Evolutionary conservation across 2,888 invertebrate genomes (phyloP), one percentile per base, ranked within the genome.

Genomic region (Linyphia triangularis): DNA sequence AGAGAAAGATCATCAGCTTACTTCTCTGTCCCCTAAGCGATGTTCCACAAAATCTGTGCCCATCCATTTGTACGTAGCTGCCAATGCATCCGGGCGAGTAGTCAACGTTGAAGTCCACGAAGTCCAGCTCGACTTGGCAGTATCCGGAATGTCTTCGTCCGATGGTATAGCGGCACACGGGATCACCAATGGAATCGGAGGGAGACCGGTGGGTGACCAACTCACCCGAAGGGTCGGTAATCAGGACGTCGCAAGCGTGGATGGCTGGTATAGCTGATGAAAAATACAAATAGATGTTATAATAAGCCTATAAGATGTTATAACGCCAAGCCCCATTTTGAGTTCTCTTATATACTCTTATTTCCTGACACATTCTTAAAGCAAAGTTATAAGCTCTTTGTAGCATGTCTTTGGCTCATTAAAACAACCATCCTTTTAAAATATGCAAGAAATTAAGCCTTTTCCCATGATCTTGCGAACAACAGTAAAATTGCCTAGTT

Each of bases 51-150:
- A 90, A 91, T 13, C 91, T 83, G 65, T 90, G 86, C 6, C 90
- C 90, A 26, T 91, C 90, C 40, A 91, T 63, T 63, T 91, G 89
- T 6, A 91, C 84, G 37, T 90, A 91, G 59, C 91, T 91, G 4
- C 81, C 83, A 10, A 72, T 78, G 79, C 91, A 91, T 33, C 91
- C 90, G 7, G 85, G 86, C 9, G 89, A 82, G 24, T 85, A 83
- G n/a, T 90, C 90, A 2, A 90, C 83, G 67, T 91, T 90, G 78
- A 91, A 91, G 65, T 91, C 90, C 28, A 90, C 90, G 26, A 91
- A 91, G 40, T 90, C 89, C 37, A 91, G 65, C 40, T 91, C 90
- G 13, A 91, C 88, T 26, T 85, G 88, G 79, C 91, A 91, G 13
- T 88, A 88, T 28, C 90, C 77, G 1, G 88, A 84, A 40, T 90